Percentiles rank a stretch among this genome's conserved stretches.
Evolutionary conservation across 37 sponge, comb jelly and placozoan genomes (phyloP).

Genomic region (Beroe ovata): DNA sequence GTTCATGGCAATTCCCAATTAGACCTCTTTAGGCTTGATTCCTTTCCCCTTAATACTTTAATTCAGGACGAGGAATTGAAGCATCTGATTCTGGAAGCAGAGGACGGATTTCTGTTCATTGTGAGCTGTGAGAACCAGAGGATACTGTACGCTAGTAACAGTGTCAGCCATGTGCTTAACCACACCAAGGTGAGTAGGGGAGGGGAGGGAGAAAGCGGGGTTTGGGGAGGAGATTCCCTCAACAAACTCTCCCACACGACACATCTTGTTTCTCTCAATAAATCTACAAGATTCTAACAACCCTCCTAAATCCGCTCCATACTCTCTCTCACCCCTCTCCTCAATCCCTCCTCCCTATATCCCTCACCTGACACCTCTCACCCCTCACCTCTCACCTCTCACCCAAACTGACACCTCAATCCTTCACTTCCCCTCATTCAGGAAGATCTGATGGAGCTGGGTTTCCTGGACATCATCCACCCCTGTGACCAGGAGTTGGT

Average conservation of each 20-base stretch:
- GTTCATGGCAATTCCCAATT: too few species aligned
- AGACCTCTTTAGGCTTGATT: too few species aligned
- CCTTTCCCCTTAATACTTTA: too few species aligned
- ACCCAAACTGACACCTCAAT: background rate
- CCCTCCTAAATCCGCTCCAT: too few species aligned
- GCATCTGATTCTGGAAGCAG: slow-evolving; percentile 88
- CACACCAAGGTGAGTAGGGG: slow-evolving; percentile 53
- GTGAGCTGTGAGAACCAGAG: slow-evolving; percentile 77
- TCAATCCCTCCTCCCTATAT: too few species aligned
- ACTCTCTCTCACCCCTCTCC: too few species aligned
- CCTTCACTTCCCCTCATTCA: background rate
- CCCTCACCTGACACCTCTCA: too few species aligned
- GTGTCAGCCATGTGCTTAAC: slow-evolving; percentile 73
- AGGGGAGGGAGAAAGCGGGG: too few species aligned
- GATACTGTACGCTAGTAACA: slow-evolving; percentile 83
- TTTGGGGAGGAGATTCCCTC: too few species aligned
- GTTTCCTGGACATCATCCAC: slow-evolving; percentile 64
- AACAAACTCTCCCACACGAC: too few species aligned
- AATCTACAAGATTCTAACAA: too few species aligned
- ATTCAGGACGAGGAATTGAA: slow-evolving; percentile 87
- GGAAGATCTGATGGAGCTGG: slow-evolving; percentile 58
- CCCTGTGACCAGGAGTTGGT: slow-evolving; percentile 67
- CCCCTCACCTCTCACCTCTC: background rate
- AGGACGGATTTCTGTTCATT: slow-evolving; percentile 89
- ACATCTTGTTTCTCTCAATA: too few species aligned